These are phyloP conservation scores for Heteronetta atricapilla DNA, from an alignment of 2,113 vertebrate species.

Conservation along the genomic window DNA sequence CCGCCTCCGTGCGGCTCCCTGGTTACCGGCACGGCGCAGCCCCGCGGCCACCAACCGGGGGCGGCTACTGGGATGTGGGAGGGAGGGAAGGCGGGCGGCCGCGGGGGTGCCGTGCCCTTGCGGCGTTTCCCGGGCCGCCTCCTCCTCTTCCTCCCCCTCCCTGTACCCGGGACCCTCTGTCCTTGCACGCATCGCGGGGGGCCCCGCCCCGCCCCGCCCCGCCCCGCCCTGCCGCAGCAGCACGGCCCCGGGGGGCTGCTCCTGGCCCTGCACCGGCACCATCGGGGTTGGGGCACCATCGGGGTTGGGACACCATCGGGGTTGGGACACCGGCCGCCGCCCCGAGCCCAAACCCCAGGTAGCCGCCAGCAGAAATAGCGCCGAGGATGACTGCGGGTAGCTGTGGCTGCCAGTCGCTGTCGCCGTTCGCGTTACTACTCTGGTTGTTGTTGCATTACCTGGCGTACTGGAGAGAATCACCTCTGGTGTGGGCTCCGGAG, in stretches of 20 bases:
- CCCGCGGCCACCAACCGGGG: no score
- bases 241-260: background rate
- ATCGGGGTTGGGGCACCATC: no score
- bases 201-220: background rate
- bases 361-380: background rate
- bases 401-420: background rate
- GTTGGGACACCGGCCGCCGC: background rate
- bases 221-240: background rate
- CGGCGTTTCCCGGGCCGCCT: background rate
- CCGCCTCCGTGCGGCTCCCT: slow-evolving; percentile 18
- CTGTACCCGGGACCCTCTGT: background rate
- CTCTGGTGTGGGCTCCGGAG: background rate
- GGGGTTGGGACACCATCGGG: no score
- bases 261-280: background rate
- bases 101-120: background rate
- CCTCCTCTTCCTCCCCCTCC: background rate
- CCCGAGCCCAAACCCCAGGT: background rate
- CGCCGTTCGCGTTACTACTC: background rate
- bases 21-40: slow-evolving; percentile 39
- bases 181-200: background rate
- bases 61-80: no score
- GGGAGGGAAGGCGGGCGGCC: background rate
- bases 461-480: background rate
- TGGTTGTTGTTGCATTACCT: background rate
- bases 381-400: background rate